A percentile compares a stretch with the other conserved stretches of the same genome.
Conservation (phyloP, 2,888 invertebrate species). For the Thecocarcelia acutangulata region DNA sequence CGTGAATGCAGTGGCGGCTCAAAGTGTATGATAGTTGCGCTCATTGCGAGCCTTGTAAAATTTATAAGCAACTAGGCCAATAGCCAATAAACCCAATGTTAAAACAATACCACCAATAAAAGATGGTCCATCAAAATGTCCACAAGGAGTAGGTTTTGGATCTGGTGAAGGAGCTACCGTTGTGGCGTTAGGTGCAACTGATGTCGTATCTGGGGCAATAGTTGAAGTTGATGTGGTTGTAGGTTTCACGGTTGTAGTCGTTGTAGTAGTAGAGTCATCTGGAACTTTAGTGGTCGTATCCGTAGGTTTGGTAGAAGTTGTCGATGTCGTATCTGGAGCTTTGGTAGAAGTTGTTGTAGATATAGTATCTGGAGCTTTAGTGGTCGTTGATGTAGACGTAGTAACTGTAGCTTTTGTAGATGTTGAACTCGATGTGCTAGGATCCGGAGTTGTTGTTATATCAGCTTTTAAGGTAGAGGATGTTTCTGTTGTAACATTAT, state of each 20-base stretch:
- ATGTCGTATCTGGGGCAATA: slow-evolving; percentile 70
- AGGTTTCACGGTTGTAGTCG: slow-evolving; percentile 30
- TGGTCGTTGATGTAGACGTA: neutral
- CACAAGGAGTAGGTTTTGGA: slow-evolving; percentile 76
- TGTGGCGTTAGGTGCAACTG: slow-evolving; percentile 65
- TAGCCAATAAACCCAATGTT: slow-evolving; percentile 89
- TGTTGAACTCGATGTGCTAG: slow-evolving; percentile 12
- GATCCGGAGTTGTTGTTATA: slow-evolving; percentile 4
- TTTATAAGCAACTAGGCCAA: slow-evolving; percentile 91
- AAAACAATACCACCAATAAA: slow-evolving; percentile 93
- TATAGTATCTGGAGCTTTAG: slow-evolving; percentile 28
- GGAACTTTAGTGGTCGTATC: slow-evolving; percentile 31
- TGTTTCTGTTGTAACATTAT: neutral
- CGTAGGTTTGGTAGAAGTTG: slow-evolving; percentile 11
- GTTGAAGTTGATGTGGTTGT: slow-evolving; percentile 58
- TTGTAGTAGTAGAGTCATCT: slow-evolving; percentile 44
- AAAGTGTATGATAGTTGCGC: slow-evolving; percentile 93
- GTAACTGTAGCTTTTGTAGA: slow-evolving; percentile 30
- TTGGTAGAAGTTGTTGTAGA: neutral
- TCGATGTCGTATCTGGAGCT: neutral
- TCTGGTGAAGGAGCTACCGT: slow-evolving; percentile 69
- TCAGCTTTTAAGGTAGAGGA: slow-evolving; percentile 50
- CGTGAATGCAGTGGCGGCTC: slow-evolving; percentile 82
- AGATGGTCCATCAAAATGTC: slow-evolving; percentile 88
- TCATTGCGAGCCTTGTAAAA: slow-evolving; percentile 93